Base-by-base conservation (phyloP, 2,888 invertebrate species). In the Steinernema hermaphroditum region DNA sequence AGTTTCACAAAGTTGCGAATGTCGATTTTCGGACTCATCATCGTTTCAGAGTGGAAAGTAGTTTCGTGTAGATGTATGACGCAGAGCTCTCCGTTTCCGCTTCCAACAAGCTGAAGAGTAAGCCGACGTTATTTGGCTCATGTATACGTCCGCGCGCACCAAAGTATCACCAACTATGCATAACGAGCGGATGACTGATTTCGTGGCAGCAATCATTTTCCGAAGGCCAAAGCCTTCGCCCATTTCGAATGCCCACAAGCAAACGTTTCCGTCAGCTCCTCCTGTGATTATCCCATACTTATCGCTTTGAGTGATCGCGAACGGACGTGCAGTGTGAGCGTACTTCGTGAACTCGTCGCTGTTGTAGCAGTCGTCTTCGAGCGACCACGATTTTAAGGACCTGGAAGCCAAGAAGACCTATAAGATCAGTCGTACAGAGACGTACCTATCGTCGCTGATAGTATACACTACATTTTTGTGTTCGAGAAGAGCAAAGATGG, bases 261-360 rank as follows among this genome's bases (percentile, higher is more conserved):
- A 73, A 16, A 73, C 62, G 24, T 19, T 71, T 57, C 73, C 62
- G 24, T 73, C 74, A 19, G 27, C 41, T 2, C 74, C 74, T 16
- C 57, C 74, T 6, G 74, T 73, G 2, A 73, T 34, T 4, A 73
- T 24, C 14, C 70, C 54, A 19, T 44, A 27, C 27, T 73, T 37
- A 2, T 24, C 16, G n/a, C 54, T 32, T 12, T 34, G 54, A 2
- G 68, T 34, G 2, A 73, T 54, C 9, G 74, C 54, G 24, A 72
- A 73, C n/a, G 74, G 74, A 16, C 74, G 70, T 0, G 62, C 57
- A n/a, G 32, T 12, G 41, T 73, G 74, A 16, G 57, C 74, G 46
- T 57, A 73, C 0, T 6, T 57, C 8, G 72, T 54, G 16, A 54
- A 16, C 32, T 22, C 22, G 16, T 37, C 29, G 14, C 27, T 43